A percentile compares a stretch with the other conserved stretches of the same genome.
phyloP scores from a whole-genome alignment of 2,797 vertebrate genomes.

The Pangasius sanitwongsei region DNA sequence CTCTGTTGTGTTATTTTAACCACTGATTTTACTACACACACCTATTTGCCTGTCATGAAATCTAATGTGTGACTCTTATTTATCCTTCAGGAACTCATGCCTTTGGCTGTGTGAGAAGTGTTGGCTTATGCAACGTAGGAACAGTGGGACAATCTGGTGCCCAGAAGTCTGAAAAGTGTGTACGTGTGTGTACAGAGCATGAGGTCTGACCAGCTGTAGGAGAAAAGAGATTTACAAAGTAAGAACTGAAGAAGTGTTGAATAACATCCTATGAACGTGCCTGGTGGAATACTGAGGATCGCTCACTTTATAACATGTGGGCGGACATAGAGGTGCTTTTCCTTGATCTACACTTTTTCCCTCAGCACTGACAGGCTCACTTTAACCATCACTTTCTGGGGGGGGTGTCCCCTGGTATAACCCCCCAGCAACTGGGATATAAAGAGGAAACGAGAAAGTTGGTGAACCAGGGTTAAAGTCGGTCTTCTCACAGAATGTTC shows the following conservation, averaged over 20 bases:
- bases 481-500: conserved; percentile 62
- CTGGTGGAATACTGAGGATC: conserved; percentile 9
- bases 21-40: neutral
- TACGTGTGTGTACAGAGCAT: conserved; percentile 42
- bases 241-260: conserved; percentile 20
- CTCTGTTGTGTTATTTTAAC: conserved; percentile 12
- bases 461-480: conserved; percentile 67
- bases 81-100: conserved; percentile 63
- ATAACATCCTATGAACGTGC: conserved; percentile 44
- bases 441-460: conserved; percentile 60
- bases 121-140: conserved; percentile 49
- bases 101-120: conserved; percentile 57
- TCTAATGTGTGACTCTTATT: conserved; percentile 56
- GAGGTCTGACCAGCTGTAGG: conserved; percentile 56
- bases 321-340: conserved; percentile 65
- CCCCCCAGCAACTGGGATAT: conserved; percentile 63
- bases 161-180: conserved; percentile 47
- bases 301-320: conserved; percentile 71
- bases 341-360: conserved; percentile 58
- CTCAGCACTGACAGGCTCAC: conserved; percentile 60
- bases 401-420: conserved; percentile 69
- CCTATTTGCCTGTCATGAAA: conserved; percentile 48
- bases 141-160: conserved; percentile 32
- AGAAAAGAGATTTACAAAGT: conserved; percentile 49
- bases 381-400: conserved; percentile 34